A percentile compares a stretch with the other conserved stretches of the same genome.
These are phyloP conservation scores for Saccostrea cuccullata DNA, from an alignment of 1,140 invertebrate genomes.

Conservation along the genomic window DNA sequence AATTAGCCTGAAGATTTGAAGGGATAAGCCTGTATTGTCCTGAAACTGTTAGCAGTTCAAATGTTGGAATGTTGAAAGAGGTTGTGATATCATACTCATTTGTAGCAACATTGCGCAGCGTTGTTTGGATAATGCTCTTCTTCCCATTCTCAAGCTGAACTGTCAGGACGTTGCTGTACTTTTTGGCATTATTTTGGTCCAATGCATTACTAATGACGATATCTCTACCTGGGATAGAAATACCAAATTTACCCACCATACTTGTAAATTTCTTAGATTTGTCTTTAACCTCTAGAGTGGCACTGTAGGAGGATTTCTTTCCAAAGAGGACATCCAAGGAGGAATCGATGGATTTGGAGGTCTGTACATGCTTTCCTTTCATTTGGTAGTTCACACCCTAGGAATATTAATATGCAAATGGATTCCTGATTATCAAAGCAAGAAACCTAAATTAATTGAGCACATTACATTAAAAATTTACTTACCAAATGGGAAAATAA, in stretches of 20 bases:
- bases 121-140: neutral
- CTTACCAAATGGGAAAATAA: neutral
- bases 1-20: slow-evolving; percentile 2
- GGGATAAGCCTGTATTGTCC: slow-evolving; percentile 8
- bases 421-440: too few species aligned
- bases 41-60: neutral
- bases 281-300: slow-evolving; percentile 39
- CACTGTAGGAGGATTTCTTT: slow-evolving; percentile 45
- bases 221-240: slow-evolving; percentile 41
- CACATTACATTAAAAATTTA: too few species aligned
- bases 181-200: slow-evolving; percentile 41
- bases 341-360: slow-evolving; percentile 52
- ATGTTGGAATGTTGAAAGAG: slow-evolving; percentile 12
- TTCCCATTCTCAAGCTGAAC: neutral
- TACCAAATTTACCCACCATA: slow-evolving; percentile 2
- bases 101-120: neutral
- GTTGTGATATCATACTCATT: slow-evolving; percentile 39
- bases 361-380: slow-evolving; percentile 52
- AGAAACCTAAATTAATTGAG: too few species aligned
- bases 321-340: slow-evolving; percentile 33
- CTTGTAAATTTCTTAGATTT: slow-evolving; percentile 41
- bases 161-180: slow-evolving; percentile 35
- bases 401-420: too few species aligned
- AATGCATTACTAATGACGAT: slow-evolving; percentile 39
- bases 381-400: slow-evolving; percentile 47